These are phyloP conservation scores for Rapana venosa DNA, from an alignment of 2,888 invertebrate species.

Conservation along the genomic window DNA sequence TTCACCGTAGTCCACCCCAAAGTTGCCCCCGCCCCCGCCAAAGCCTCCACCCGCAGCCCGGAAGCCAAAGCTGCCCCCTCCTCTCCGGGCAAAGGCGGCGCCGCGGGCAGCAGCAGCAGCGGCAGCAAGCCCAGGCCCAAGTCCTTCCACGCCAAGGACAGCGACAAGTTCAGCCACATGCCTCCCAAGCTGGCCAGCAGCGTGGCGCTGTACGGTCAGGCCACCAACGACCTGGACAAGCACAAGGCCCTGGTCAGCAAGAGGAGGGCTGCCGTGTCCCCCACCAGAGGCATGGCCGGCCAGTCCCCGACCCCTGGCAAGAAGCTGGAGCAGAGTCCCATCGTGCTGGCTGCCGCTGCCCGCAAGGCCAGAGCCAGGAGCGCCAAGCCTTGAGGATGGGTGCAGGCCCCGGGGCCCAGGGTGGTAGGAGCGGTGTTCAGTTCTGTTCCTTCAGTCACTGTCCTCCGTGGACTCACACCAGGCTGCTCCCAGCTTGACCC, in stretches of 20 bases:
- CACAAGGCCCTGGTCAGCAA: constrained; percentile 3
- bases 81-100: background rate
- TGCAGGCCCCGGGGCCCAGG: background rate
- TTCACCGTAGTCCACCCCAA: constrained; percentile 1
- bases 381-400: constrained; percentile 1
- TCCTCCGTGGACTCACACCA: too few species aligned
- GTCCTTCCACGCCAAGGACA: constrained; percentile 6
- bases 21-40: background rate
- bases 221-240: background rate
- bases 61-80: background rate
- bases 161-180: background rate
- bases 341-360: background rate
- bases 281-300: background rate
- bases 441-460: background rate
- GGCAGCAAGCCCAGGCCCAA: constrained; percentile 7
- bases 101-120: background rate
- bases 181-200: background rate
- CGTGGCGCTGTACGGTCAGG: constrained; percentile 22
- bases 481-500: too few species aligned
- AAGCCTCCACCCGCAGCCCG: background rate
- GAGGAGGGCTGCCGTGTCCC: constrained; percentile 17
- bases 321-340: background rate
- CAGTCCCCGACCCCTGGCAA: background rate
- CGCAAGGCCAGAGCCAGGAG: background rate
- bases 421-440: too few species aligned